A percentile compares a stretch with the other conserved stretches of the same genome.
phyloP scores from a whole-genome alignment of 2,888 invertebrate genomes.

The Cremastinae sp. region DNA sequence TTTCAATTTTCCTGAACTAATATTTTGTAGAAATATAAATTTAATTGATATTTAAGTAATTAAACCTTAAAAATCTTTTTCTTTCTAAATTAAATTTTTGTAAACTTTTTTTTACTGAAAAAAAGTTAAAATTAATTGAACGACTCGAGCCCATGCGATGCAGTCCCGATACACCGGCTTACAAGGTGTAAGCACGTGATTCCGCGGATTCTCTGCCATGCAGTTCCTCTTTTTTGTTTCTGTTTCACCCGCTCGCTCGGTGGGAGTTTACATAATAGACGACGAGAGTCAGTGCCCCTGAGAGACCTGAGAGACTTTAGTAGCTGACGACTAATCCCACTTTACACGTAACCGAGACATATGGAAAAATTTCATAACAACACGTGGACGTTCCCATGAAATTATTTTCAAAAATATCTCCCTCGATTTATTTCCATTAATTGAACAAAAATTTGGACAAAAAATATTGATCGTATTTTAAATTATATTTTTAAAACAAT shows the following conservation, averaged over 20 bases:
- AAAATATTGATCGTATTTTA: too few species aligned
- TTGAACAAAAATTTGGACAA: too few species aligned
- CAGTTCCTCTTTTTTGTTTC: conserved; percentile 15
- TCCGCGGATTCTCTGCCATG: conserved; percentile 39
- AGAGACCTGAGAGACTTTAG: conserved; percentile 42
- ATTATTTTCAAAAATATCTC: not conserved
- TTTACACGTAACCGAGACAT: conserved; percentile 28
- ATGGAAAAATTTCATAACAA: conserved; percentile 35
- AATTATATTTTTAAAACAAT: too few species aligned
- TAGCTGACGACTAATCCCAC: conserved; percentile 28
- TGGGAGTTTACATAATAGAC: conserved; percentile 46
- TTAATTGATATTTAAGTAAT: too few species aligned
- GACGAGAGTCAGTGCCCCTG: conserved; percentile 58
- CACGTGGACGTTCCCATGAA: conserved; percentile 32
- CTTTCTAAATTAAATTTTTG: too few species aligned
- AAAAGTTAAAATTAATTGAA: conserved; percentile 10
- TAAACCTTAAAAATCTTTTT: too few species aligned
- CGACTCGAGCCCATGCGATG: not conserved
- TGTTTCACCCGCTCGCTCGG: conserved; percentile 2
- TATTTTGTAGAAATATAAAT: too few species aligned
- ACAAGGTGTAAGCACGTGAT: conserved; percentile 51
- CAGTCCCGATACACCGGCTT: conserved; percentile 35
- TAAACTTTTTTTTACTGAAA: not conserved
- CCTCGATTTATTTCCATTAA: too few species aligned
- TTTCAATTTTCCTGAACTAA: too few species aligned